Evolutionary conservation across 2,113 vertebrate species (phyloP), one percentile per base, ranked within the genome.

Genomic region (Oncorhynchus mykiss): DNA sequence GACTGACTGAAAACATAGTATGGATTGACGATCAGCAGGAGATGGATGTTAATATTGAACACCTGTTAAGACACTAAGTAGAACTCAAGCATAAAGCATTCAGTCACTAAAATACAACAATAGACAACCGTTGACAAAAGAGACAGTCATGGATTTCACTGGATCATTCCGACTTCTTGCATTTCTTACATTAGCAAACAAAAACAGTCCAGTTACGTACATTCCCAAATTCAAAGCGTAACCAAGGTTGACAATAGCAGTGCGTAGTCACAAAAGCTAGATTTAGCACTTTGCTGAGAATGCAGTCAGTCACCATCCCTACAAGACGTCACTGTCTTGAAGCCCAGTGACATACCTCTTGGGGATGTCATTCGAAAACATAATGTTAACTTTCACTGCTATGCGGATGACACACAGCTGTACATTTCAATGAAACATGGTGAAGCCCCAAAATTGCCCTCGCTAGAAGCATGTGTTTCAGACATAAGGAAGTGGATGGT

Each of bases 261-360:
- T 49, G 9, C 3, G 0, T 45, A 3, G 12, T 74, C 59, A 79
- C 11, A 77, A 29, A 82, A 73, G 39, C 39, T 45, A 11, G 39
- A 45, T 45, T 45, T 45, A 45, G 9, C 39, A 45, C 39, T 45
- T 45, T 45, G 39, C 39, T 11, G 5, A 67, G 22, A 48, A 75
- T 31, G 31, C 16, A 20, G 60, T 49, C 2, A 70, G 16, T 67
- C 3, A 24, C 12, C 20, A 16, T 48, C 12, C 29, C 75, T 65
- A 18, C 74, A 71, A 45, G n/a, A 18, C 6, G 20, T 72, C 69
- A 45, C 71, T 1, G 64, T 1, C 12, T 39, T 16, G 39, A 45
- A 9, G 39, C 39, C 39, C 75, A 18, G 2, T 24, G 22, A 24
- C 22, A 24, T 27, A 27, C 27, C 27, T 3, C 27, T 27, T 27